Base-by-base conservation (phyloP, 2,888 invertebrate species). In the Matsumyia berberina region DNA sequence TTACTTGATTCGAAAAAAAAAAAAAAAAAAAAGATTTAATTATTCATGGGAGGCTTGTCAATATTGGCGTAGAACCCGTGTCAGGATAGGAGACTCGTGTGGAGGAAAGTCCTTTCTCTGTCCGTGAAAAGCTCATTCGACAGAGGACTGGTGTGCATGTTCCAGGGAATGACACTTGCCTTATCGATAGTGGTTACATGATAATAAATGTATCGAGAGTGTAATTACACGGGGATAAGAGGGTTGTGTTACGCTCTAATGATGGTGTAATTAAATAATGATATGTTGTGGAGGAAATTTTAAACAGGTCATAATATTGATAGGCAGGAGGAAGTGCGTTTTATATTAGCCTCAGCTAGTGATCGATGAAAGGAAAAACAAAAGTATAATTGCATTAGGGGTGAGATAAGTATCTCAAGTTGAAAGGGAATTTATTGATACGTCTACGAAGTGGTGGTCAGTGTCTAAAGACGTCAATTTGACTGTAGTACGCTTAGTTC, bases 21-120 rank as follows among this genome's bases (percentile, higher is more conserved):
- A 60, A 51, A 42, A 17, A 58, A 39, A 31, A n/a, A 37, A 42
- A 73, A 33, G 9, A 33, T 46, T 49, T 51, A 57, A 69, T 76
- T 76, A 81, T 81, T 81, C 69, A 81, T 76, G 57, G 39, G 76
- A 49, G 69, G 64, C 62, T 19, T 57, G 62, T 70, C 81, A 81
- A 76, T 81, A 70, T 76, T 81, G 69, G 57, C 57, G 42, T 70
- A 42, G 62, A 57, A 70, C 49, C 62, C 62, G 46, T 76, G 57
- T 37, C 46, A 39, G 42, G 19, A 29, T 15, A 17, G 31, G 37
- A 35, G 2, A 31, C 17, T 12, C 8, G 6, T 35, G 8, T 7
- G 5, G 12, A 17, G 19, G 6, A 31, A 37, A 15, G 67, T 31
- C n/a, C 49, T 11, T 46, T 51, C 9, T 11, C 24, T 17, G 24